These are phyloP conservation scores for Reticulitermes lucifugus DNA, from an alignment of 2,888 invertebrate genomes.

Conservation along the genomic window DNA sequence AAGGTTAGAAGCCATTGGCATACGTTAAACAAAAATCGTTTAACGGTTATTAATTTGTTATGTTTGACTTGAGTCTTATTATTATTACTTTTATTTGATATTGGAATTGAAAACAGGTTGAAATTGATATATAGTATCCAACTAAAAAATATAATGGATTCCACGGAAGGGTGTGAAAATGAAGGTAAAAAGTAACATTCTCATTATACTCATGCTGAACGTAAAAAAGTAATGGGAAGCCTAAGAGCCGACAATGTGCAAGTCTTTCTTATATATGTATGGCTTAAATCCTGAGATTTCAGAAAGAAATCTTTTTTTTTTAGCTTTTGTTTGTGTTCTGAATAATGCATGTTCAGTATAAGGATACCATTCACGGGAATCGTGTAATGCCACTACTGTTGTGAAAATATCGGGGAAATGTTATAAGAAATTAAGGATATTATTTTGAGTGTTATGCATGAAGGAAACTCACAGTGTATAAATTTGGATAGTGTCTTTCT, in stretches of 20 bases:
- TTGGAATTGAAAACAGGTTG: not conserved
- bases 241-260: not conserved
- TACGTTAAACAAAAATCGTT: constrained; percentile 12
- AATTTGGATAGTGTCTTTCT: too few relatives aligned
- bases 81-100: not conserved
- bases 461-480: too few relatives aligned
- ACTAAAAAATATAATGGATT: constrained; percentile 9
- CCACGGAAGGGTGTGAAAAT: constrained; percentile 25
- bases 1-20: constrained; percentile 43
- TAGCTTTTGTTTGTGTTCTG: too few relatives aligned
- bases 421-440: too few relatives aligned
- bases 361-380: too few relatives aligned
- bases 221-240: not conserved
- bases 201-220: not conserved
- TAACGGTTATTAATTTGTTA: constrained; percentile 22
- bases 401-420: too few relatives aligned
- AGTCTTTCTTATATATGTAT: too few relatives aligned
- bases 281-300: too few relatives aligned
- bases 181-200: constrained; percentile 16
- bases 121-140: constrained; percentile 1
- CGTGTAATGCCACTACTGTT: too few relatives aligned
- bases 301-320: too few relatives aligned
- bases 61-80: not conserved
- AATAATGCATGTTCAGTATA: too few relatives aligned
- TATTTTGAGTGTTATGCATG: too few relatives aligned